phyloP scores from a whole-genome alignment of 2,113 vertebrate species.

The Athene noctua region DNA sequence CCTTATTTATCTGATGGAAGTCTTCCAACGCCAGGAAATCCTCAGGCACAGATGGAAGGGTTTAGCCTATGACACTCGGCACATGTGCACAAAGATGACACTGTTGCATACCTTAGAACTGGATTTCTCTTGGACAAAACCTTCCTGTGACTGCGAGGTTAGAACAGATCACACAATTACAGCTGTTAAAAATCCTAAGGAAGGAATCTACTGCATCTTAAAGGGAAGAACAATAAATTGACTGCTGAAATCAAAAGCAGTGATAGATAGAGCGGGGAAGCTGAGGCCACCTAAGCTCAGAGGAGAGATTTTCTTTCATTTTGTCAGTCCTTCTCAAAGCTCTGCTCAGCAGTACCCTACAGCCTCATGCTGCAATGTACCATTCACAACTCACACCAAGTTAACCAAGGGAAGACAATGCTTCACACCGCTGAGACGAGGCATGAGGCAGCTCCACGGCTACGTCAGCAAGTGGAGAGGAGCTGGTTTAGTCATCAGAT shows the following conservation, averaged over 20 bases:
- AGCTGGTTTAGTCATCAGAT: not conserved
- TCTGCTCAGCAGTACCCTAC: not conserved
- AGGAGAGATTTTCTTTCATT: not conserved
- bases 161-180: not conserved
- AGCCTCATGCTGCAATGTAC: not conserved
- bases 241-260: not conserved
- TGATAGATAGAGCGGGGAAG: not conserved
- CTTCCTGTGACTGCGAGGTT: not conserved
- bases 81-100: fast-evolving
- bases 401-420: not conserved
- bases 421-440: fast-evolving
- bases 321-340: not conserved
- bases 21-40: not conserved
- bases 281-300: not conserved
- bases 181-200: not conserved
- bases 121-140: not conserved
- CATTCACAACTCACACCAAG: not conserved
- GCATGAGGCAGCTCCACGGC: not conserved
- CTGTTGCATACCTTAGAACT: not conserved
- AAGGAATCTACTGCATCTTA: not conserved
- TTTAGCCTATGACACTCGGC: not conserved
- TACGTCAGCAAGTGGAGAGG: fast-evolving
- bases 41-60: not conserved
- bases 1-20: not conserved
- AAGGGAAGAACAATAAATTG: not conserved